These are phyloP conservation scores for Carettochelys insculpta DNA, from an alignment of 2,113 vertebrate genomes.

Conservation along the genomic window DNA sequence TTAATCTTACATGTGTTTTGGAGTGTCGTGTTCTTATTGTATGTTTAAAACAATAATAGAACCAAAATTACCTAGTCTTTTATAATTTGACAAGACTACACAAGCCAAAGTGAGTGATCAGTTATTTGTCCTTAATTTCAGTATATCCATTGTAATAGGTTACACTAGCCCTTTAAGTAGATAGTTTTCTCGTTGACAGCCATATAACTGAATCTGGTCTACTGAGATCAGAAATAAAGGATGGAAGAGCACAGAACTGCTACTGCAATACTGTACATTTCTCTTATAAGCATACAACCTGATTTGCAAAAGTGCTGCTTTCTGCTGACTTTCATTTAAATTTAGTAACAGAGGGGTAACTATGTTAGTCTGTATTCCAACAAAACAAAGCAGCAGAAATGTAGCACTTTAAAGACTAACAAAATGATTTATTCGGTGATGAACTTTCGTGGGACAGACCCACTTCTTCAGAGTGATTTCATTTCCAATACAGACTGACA, in stretches of 20 bases:
- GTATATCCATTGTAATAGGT: neutral
- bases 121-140: neutral
- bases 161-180: neutral
- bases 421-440: too few species aligned
- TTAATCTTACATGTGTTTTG: constrained; percentile 32
- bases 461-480: too few species aligned
- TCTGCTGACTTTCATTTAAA: neutral
- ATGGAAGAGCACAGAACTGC: neutral
- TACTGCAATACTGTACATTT: neutral
- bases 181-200: neutral
- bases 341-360: too few species aligned
- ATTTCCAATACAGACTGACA: too few species aligned
- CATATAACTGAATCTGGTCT: neutral
- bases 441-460: too few species aligned
- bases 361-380: too few species aligned
- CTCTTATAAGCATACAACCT: neutral
- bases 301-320: neutral
- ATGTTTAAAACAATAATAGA: constrained; percentile 66
- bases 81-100: constrained; percentile 55
- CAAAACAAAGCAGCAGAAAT: too few species aligned
- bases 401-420: too few species aligned
- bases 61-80: constrained; percentile 54
- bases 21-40: constrained; percentile 64
- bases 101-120: neutral
- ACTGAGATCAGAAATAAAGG: neutral